Evolutionary conservation across 2,888 invertebrate species (phyloP).

Genomic region (Calliscelio sp.): DNA sequence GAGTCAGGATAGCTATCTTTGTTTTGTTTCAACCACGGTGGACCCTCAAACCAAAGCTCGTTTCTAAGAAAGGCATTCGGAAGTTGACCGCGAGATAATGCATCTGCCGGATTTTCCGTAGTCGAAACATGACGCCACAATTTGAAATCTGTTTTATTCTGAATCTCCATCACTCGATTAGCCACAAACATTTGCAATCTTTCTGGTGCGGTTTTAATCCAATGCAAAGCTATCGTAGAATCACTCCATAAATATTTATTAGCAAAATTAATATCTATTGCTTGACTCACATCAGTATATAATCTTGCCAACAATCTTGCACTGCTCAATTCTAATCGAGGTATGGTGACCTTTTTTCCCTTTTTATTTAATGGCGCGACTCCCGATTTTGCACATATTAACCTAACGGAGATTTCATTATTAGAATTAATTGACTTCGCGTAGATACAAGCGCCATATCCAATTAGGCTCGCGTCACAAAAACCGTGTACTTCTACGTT

Average conservation of each 20-base stretch:
- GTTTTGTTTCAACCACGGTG: neutral
- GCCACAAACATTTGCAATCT: neutral
- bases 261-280: too few species aligned
- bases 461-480: neutral
- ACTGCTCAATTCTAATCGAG: neutral
- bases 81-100: neutral
- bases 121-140: constrained; percentile 3
- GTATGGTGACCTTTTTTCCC: too few species aligned
- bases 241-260: neutral
- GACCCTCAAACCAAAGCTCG: neutral
- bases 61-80: neutral
- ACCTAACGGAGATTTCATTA: neutral
- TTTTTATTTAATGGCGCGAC: neutral
- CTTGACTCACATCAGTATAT: neutral
- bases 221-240: neutral
- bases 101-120: constrained; percentile 1
- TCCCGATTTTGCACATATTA: neutral
- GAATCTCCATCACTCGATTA: neutral
- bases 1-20: too few species aligned
- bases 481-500: constrained; percentile 6
- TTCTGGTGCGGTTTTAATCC: constrained; percentile 14
- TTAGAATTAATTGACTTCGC: neutral
- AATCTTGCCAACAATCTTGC: neutral
- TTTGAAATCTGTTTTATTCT: neutral
- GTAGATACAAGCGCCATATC: constrained; percentile 6